Percentiles rank a stretch among this genome's conserved stretches.
Conservation (phyloP, 2,113 vertebrate genomes). For the Hemibagrus wyckioides region DNA sequence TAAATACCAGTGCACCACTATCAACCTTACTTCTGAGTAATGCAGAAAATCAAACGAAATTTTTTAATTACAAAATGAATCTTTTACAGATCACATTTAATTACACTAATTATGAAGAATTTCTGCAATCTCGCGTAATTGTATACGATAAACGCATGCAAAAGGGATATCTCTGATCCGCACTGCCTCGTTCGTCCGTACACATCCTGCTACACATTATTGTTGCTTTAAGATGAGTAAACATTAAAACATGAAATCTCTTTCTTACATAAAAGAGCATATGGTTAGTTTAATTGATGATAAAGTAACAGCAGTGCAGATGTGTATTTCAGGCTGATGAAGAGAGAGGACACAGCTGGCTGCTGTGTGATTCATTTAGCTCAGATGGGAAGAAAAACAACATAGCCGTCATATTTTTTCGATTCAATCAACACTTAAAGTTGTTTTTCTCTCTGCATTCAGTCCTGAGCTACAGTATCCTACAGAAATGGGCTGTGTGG, state of each 20-base stretch:
- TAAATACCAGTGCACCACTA: not conserved
- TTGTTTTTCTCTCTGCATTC: not conserved
- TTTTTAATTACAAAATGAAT: not conserved
- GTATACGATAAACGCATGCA: not conserved
- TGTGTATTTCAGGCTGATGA: not conserved
- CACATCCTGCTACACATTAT: not conserved
- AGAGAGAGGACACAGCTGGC: not conserved
- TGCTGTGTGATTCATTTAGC: not conserved
- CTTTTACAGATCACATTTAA: not conserved
- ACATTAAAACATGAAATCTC: not conserved
- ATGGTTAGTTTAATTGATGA: too few species aligned
- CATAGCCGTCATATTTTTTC: slow-evolving; percentile 12
- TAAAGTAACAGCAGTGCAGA: not conserved
- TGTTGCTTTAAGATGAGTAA: not conserved
- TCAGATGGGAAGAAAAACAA: slow-evolving; percentile 7
- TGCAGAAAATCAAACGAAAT: not conserved
- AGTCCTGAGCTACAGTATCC: not conserved
- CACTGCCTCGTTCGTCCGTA: not conserved
- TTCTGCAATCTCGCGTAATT: not conserved
- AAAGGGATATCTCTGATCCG: not conserved
- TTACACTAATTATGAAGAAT: not conserved
- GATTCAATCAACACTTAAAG: not conserved
- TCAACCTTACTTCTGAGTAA: too few species aligned
- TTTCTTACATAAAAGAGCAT: not conserved
- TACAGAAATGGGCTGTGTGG: not conserved